A percentile compares a stretch with the other conserved stretches of the same genome.
These are phyloP conservation scores for Fragum fragum DNA, from an alignment of 2,888 invertebrate species.

Conservation along the genomic window DNA sequence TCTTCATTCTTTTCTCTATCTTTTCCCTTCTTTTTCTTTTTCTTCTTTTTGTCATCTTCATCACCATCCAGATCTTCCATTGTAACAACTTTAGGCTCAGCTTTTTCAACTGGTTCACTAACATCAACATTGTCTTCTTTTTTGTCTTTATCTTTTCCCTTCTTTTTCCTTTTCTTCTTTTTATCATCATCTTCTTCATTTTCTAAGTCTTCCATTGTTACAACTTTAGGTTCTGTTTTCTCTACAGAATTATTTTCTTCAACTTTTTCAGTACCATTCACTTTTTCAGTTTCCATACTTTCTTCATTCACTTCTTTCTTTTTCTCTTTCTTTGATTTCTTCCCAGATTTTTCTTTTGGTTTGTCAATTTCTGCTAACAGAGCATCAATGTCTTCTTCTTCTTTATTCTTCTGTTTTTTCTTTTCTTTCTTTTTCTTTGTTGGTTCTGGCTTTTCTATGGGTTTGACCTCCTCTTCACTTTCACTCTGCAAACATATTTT, in stretches of 20 bases:
- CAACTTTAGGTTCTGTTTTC: constrained; percentile 63
- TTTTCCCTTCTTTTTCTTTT: constrained; percentile 73
- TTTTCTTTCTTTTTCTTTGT: constrained; percentile 73
- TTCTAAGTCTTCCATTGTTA: constrained; percentile 73
- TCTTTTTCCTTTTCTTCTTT: constrained; percentile 74
- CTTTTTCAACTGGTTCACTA: constrained; percentile 40
- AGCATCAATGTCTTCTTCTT: constrained; percentile 85
- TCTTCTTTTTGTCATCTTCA: constrained; percentile 74
- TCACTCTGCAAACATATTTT: constrained; percentile 31
- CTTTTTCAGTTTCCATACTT: constrained; percentile 42
- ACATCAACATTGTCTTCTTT: constrained; percentile 85
- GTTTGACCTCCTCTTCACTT: constrained; percentile 44
- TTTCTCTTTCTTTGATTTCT: constrained; percentile 74
- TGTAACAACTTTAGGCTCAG: constrained; percentile 65
- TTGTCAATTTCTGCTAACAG: constrained; percentile 84
- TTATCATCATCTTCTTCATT: constrained; percentile 64
- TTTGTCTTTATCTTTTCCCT: constrained; percentile 76
- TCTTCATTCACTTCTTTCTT: constrained; percentile 61
- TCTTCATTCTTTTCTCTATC: constrained; percentile 49
- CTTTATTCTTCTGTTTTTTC: constrained; percentile 77
- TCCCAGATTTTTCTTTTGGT: constrained; percentile 73
- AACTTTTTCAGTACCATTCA: constrained; percentile 27
- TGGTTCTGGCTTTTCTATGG: constrained; percentile 28
- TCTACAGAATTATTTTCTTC: constrained; percentile 24
- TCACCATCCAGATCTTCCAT: constrained; percentile 73